Base-by-base conservation (phyloP, 1,140 invertebrate species). In the Paramacrobiotus metropolitanus region DNA sequence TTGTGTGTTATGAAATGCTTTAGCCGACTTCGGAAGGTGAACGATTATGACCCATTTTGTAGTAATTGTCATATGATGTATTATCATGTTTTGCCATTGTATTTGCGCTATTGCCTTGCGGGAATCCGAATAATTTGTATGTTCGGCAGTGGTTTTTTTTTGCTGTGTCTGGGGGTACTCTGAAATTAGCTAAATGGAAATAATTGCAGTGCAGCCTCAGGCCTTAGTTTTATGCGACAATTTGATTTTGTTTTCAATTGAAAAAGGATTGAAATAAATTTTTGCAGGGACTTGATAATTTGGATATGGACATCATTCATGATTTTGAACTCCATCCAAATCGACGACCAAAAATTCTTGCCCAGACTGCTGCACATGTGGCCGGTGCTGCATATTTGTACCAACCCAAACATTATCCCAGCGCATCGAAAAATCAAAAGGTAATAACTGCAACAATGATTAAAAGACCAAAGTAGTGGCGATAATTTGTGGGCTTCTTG, bases 331-430 rank as follows among this genome's bases (percentile, higher is more conserved):
- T 79, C 62, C 63, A 70, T 31, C 64, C 65, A 44, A 75, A 65
- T 62, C 67, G 76, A 31, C 70, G 74, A 61, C 77, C 78, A 24
- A 76, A 74, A 67, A 66, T 80, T 29, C 65, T 80, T 4, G 73
- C 80, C 24, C 78, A 80, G 66, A 79, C 78, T 21, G 78, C 75
- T n/a, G 77, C 72, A 21, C 78, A 80, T 69, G 73, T 79, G 4
- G 69, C 77, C 34, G 79, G 78, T 18, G 77, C 76, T 21, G 77
- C 74, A 1, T 76, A 74, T 65, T 77, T 76, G 66, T 79, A 79
- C 64, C 75, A 74, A n/a, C n/a, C n/a, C n/a, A n/a, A n/a, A n/a
- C n/a, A n/a, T n/a, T n/a, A n/a, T n/a, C n/a, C n/a, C n/a, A n/a
- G n/a, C n/a, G n/a, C n/a, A n/a, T n/a, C n/a, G n/a, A n/a, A n/a